These are phyloP conservation scores for Diorhabda carinulata DNA, from an alignment of 1,140 invertebrate species.

Conservation along the genomic window DNA sequence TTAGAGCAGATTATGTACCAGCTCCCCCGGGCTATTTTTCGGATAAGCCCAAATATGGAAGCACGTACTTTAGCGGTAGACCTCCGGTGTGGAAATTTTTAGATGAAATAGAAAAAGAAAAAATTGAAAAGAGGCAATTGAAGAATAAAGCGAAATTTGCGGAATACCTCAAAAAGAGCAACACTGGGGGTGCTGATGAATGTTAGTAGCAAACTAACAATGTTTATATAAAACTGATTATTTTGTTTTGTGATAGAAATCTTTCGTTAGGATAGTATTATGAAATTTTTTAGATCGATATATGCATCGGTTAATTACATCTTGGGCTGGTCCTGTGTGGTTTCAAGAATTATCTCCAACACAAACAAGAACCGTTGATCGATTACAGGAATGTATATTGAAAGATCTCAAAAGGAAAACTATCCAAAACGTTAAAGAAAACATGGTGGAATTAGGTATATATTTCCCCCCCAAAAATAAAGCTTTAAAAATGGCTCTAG, in stretches of 20 bases:
- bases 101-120: slow-evolving; percentile 34
- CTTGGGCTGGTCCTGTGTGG: slow-evolving; percentile 39
- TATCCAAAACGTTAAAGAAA: slow-evolving; percentile 27
- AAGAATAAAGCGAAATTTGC: slow-evolving; percentile 22
- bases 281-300: slow-evolving; percentile 4
- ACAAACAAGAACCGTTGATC: slow-evolving; percentile 36
- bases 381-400: slow-evolving; percentile 30
- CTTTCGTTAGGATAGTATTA: no score
- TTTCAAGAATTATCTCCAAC: slow-evolving; percentile 42
- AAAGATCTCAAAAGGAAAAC: slow-evolving; percentile 30
- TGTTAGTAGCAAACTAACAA: background rate
- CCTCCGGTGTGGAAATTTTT: slow-evolving; percentile 35
- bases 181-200: background rate
- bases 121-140: slow-evolving; percentile 23
- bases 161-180: slow-evolving; percentile 7
- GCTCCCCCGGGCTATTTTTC: slow-evolving; percentile 27
- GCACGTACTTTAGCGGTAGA: slow-evolving; percentile 24
- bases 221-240: no score
- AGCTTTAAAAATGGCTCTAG: slow-evolving; percentile 33
- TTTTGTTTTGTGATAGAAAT: no score
- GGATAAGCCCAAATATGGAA: slow-evolving; percentile 23
- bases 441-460: slow-evolving; percentile 37
- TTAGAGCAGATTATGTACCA: slow-evolving; percentile 30
- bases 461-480: slow-evolving; percentile 32
- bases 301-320: slow-evolving; percentile 19